Base-by-base conservation (phyloP, 1,140 invertebrate genomes). In the Heliconius hewitsoni region DNA sequence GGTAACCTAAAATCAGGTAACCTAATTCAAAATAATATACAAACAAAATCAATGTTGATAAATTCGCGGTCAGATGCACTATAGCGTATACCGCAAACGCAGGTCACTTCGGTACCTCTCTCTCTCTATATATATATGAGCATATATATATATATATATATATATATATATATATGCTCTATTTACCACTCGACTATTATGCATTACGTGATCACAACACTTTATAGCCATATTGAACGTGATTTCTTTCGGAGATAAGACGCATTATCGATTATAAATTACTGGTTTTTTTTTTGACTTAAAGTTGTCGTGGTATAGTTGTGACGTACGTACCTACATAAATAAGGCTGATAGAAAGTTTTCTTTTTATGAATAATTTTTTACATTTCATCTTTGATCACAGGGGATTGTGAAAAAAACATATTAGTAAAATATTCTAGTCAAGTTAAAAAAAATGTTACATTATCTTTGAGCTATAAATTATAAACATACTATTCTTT, bases 21-120 rank as follows among this genome's bases (percentile, higher is more conserved):
- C 23, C 23, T 23, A 23, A 23, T 66, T 3, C 11, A 66, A 66
- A 0, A 66, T 23, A 60, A 60, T 60, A 60, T 23, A 27, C 18
- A 46, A 50, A 76, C 66, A 76, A 46, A 70, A 50, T 76, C 66
- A 76, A 76, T 19, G 57, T 19, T 23, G 74, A 76, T 76, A 70
- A 70, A 37, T 19, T 76, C 74, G 74, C 60, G 74, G 74, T 71
- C 46, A 70, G 74, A 8, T 46, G 8, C 42, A 50, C 8, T 70
- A 70, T 70, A 23, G 18, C 8, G 18, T 76, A 60, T 18, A 34
- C 52, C 5, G 55, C 74, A 27, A 76, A 60, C 19, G 13, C 27
- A 30, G 23, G 60, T 66, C 60, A 9, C n/a, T 16, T 16, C 18
- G 37, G 19, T 76, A 71, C 19, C 34, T 34, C 23, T 23, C 23